Percentiles rank a stretch among this genome's conserved stretches.
These are phyloP conservation scores for Poecile montanus DNA, from an alignment of 2,797 vertebrate species.

Conservation along the genomic window DNA sequence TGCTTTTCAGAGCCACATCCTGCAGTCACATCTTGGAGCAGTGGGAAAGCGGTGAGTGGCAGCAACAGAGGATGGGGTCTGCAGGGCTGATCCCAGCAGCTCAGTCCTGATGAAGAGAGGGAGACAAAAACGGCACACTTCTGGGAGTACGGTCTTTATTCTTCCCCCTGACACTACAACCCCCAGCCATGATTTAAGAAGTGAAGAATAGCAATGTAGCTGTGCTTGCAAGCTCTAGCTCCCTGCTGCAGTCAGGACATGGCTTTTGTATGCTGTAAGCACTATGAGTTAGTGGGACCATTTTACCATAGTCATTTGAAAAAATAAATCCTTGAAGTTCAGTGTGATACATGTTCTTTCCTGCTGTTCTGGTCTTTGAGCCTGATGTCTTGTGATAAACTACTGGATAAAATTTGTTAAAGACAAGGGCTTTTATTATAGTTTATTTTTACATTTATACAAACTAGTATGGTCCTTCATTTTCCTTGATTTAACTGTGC, in stretches of 20 bases:
- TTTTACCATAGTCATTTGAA: not conserved
- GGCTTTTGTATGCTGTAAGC: not conserved
- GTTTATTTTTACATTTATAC: not conserved
- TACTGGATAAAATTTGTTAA: not conserved
- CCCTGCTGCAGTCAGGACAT: not conserved
- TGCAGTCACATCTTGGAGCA: accelerated
- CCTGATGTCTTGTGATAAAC: not conserved
- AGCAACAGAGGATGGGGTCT: not conserved
- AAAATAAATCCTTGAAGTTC: not conserved
- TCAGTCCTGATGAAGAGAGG: not conserved
- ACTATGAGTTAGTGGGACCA: not conserved
- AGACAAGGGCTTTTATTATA: not conserved
- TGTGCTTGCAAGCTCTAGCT: accelerated
- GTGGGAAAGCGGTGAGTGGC: not conserved
- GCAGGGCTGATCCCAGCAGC: not conserved
- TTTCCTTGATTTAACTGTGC: not conserved
- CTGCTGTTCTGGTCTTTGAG: not conserved
- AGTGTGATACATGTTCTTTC: not conserved
- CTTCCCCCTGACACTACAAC: not conserved
- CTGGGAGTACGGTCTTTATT: not conserved
- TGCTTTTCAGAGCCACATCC: not conserved
- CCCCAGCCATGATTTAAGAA: accelerated
- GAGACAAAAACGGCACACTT: not conserved
- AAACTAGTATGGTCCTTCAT: not conserved
- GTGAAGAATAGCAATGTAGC: too few species aligned